Evolutionary conservation across 2,113 vertebrate genomes (phyloP).

Genomic region (Eonycteris spelaea): DNA sequence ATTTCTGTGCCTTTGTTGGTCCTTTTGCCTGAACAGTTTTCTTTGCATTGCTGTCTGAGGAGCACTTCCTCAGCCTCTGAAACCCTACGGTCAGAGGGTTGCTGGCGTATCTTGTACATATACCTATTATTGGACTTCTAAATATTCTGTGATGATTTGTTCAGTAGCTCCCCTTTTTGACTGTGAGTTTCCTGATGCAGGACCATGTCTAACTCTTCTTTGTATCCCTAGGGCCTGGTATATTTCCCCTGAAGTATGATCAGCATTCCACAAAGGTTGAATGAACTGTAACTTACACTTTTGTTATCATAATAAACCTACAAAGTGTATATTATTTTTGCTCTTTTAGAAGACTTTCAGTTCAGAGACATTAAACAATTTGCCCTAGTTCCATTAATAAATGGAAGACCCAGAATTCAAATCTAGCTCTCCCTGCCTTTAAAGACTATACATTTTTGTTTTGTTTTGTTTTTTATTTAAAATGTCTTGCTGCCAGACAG

Average conservation of each 20-base stretch:
- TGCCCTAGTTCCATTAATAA: neutral
- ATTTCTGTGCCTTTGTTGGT: neutral
- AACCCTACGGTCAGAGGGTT: neutral
- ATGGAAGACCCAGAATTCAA: neutral
- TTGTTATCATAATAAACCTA: neutral
- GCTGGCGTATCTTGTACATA: neutral
- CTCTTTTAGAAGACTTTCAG: neutral
- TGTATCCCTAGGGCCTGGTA: neutral
- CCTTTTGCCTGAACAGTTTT: neutral
- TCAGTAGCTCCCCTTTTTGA: neutral
- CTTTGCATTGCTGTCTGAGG: neutral
- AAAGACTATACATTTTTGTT: neutral
- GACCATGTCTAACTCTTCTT: neutral
- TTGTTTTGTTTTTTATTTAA: constrained; percentile 18
- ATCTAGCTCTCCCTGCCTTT: neutral
- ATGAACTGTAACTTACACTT: neutral
- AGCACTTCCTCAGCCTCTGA: too few relatives aligned
- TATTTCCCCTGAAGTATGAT: neutral
- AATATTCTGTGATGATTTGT: neutral
- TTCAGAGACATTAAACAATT: neutral
- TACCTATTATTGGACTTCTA: neutral
- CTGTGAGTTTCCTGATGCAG: neutral
- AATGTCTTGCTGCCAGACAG: neutral
- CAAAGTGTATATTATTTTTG: neutral
- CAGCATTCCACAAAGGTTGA: neutral